phyloP scores from a whole-genome alignment of 2,113 vertebrate genomes.

The Python bivittatus region DNA sequence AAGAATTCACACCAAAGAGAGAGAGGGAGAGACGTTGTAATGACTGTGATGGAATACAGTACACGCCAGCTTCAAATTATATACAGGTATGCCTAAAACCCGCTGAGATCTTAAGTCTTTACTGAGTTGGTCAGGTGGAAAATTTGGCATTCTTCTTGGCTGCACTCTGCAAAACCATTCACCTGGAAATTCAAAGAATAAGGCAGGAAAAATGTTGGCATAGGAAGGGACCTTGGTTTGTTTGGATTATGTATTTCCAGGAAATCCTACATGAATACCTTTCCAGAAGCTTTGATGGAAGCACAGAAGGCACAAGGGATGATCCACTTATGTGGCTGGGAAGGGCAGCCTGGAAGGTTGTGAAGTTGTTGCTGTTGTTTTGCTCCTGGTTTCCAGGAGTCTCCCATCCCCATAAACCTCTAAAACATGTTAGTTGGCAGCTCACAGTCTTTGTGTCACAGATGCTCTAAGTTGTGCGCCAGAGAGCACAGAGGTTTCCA shows the following conservation, averaged over 20 bases:
- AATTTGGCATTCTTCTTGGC: conserved; percentile 18
- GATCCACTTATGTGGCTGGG: not conserved
- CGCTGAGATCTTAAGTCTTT: not conserved
- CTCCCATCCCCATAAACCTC: not conserved
- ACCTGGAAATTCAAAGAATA: conserved; percentile 28
- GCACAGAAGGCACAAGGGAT: not conserved
- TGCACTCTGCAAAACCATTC: conserved; percentile 21
- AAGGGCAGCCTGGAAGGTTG: not conserved
- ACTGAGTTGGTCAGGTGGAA: conserved; percentile 47
- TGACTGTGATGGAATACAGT: conserved; percentile 14
- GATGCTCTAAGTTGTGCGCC: not conserved
- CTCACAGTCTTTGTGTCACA: not conserved
- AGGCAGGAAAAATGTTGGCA: conserved; percentile 24
- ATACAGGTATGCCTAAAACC: not conserved
- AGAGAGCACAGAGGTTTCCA: not conserved
- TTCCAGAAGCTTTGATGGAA: not conserved
- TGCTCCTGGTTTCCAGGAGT: not conserved
- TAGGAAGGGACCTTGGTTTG: conserved; percentile 10
- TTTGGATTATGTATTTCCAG: conserved; percentile 13
- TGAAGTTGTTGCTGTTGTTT: not conserved
- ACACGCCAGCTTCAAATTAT: conserved; percentile 28
- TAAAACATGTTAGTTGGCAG: not conserved
- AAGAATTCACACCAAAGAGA: not conserved
- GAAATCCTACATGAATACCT: not conserved
- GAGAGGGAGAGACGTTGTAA: conserved; percentile 21